A percentile compares a stretch with the other conserved stretches of the same genome.
These are phyloP conservation scores for Cryptosula pallasiana DNA, from an alignment of 2,888 invertebrate species.

Conservation along the genomic window DNA sequence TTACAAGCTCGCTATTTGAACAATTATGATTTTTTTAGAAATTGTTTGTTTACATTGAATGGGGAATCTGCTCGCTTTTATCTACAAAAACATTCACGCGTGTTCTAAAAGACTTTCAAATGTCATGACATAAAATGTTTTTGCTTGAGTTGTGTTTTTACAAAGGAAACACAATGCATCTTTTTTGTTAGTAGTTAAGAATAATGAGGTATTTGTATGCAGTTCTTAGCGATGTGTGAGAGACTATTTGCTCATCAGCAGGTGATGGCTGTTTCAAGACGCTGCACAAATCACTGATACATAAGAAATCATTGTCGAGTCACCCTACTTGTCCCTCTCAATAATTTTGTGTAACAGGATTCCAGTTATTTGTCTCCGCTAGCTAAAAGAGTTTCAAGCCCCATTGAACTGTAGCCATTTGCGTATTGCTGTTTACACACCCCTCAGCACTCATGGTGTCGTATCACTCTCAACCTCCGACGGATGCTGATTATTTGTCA, in stretches of 20 bases:
- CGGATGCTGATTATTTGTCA: too few relatives aligned
- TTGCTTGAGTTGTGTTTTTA: constrained; percentile 7
- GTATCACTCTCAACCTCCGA: too few relatives aligned
- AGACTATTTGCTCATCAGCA: background rate
- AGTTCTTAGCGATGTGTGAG: background rate
- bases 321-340: background rate
- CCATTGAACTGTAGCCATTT: background rate
- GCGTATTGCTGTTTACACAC: background rate
- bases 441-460: background rate
- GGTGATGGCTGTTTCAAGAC: background rate
- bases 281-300: background rate
- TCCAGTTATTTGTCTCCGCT: background rate
- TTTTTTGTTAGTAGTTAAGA: background rate
- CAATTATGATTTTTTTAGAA: constrained; percentile 16
- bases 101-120: constrained; percentile 9
- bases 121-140: constrained; percentile 23
- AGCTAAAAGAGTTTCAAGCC: background rate
- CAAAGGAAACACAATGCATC: background rate
- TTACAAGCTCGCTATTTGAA: background rate
- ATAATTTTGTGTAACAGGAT: background rate
- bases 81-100: background rate
- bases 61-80: background rate
- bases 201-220: background rate
- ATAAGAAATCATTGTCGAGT: background rate
- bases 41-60: constrained; percentile 15